Evolutionary conservation across 1,140 invertebrate genomes (phyloP).

Genomic region (Centruroides sculpturatus): DNA sequence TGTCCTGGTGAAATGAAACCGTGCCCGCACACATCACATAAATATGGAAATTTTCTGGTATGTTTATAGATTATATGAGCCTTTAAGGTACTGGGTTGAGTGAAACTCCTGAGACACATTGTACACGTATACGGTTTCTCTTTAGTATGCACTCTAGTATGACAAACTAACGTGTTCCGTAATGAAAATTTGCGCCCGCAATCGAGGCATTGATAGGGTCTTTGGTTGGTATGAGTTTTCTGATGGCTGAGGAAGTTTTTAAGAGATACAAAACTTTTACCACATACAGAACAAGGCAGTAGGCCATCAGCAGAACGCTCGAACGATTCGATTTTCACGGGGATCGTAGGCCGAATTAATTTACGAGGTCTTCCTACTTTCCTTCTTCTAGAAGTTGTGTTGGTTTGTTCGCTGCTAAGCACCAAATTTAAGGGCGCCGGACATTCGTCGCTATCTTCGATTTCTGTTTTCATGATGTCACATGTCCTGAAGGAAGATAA

Average conservation of each 20-base stretch:
- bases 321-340: too few relatives aligned
- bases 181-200: slow-evolving; percentile 15
- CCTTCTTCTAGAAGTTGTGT: too few relatives aligned
- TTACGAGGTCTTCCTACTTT: too few relatives aligned
- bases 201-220: slow-evolving; percentile 15
- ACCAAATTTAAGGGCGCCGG: too few relatives aligned
- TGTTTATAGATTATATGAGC: slow-evolving; percentile 17
- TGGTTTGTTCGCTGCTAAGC: too few relatives aligned
- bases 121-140: slow-evolving; percentile 13
- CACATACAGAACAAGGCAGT: slow-evolving; percentile 10
- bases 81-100: slow-evolving; percentile 12
- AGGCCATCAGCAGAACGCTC: too few relatives aligned
- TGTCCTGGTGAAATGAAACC: slow-evolving; percentile 16
- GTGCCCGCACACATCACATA: slow-evolving; percentile 12
- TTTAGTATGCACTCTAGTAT: slow-evolving; percentile 12
- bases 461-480: too few relatives aligned
- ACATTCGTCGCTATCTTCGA: too few relatives aligned
- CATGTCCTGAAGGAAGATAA: too few relatives aligned
- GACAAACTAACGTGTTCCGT: slow-evolving; percentile 16
- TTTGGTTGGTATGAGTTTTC: slow-evolving; percentile 15
- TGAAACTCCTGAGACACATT: slow-evolving; percentile 12
- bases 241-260: slow-evolving; percentile 11
- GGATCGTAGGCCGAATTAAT: too few relatives aligned
- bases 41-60: slow-evolving; percentile 16
- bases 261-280: slow-evolving; percentile 14